Conservation (phyloP, 37 sponge, comb jelly and placozoan genomes). For the Sycon ciliatum region DNA sequence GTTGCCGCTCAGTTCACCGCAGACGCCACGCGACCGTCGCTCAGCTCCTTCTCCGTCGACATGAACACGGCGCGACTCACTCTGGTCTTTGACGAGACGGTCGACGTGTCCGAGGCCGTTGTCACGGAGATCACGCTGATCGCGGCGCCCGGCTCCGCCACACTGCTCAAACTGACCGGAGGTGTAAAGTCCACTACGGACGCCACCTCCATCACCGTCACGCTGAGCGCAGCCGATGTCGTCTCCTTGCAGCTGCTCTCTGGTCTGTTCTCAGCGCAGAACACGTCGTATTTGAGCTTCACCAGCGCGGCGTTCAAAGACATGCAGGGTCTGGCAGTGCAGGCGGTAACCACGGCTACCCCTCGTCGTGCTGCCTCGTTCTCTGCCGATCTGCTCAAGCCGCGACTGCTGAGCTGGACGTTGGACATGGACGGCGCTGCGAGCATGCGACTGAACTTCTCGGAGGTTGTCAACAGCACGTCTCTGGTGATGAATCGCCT, state of each 20-base stretch:
- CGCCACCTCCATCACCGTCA: not conserved
- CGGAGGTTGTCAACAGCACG: constrained; percentile 40
- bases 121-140: constrained; percentile 35
- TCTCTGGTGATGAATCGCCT: constrained; percentile 29
- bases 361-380: no score
- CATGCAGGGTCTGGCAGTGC: no score
- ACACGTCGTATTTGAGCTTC: constrained; percentile 56
- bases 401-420: not conserved
- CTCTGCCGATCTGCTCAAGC: constrained; percentile 18
- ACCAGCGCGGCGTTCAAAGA: constrained; percentile 47
- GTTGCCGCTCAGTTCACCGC: constrained; percentile 11
- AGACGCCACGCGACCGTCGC: not conserved
- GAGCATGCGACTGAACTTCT: constrained; percentile 46
- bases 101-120: constrained; percentile 45
- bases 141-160: constrained; percentile 11
- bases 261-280: no score
- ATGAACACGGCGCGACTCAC: constrained; percentile 10
- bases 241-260: constrained; percentile 33
- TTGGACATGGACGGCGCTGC: constrained; percentile 14
- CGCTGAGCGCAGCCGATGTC: constrained; percentile 40
- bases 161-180: not conserved
- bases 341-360: no score
- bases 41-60: not conserved
- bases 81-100: constrained; percentile 61
- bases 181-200: not conserved